These are phyloP conservation scores for Volucella bombylans DNA, from an alignment of 2,888 invertebrate genomes.

Conservation along the genomic window DNA sequence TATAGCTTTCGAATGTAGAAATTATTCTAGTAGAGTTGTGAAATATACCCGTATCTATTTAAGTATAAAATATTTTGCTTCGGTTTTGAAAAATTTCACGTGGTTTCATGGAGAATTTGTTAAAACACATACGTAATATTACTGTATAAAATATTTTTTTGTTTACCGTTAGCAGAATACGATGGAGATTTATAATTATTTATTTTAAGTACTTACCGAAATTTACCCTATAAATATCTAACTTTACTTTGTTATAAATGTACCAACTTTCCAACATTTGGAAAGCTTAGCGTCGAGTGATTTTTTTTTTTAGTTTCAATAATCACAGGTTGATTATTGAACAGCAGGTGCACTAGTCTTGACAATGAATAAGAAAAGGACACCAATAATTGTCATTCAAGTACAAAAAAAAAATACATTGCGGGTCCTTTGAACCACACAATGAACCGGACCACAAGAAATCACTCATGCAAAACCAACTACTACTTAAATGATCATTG, in stretches of 20 bases:
- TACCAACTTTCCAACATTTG: neutral
- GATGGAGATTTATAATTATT: neutral
- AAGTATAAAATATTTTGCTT: too few relatives aligned
- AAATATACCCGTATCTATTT: too few relatives aligned
- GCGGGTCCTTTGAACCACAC: slow-evolving; percentile 6
- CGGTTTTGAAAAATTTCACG: too few relatives aligned
- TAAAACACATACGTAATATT: too few relatives aligned
- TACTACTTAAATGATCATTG: slow-evolving; percentile 52
- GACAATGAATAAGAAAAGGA: slow-evolving; percentile 25
- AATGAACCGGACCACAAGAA: slow-evolving; percentile 16
- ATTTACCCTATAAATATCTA: slow-evolving; percentile 17
- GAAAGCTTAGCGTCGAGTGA: neutral
- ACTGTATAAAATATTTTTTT: neutral
- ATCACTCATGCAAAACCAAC: slow-evolving; percentile 53
- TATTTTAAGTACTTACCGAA: neutral
- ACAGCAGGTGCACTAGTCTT: slow-evolving; percentile 47
- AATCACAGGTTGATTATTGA: slow-evolving; percentile 48
- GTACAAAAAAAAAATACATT: slow-evolving; percentile 1
- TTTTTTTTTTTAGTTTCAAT: slow-evolving; percentile 7
- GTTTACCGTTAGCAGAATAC: neutral
- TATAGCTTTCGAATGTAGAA: too few relatives aligned
- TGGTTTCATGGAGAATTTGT: too few relatives aligned
- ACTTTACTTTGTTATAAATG: neutral
- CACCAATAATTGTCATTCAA: slow-evolving; percentile 15
- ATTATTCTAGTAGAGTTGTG: too few relatives aligned